phyloP scores from a whole-genome alignment of 37 sponge, comb jelly and placozoan genomes.

The Cliona cf. orientalis region DNA sequence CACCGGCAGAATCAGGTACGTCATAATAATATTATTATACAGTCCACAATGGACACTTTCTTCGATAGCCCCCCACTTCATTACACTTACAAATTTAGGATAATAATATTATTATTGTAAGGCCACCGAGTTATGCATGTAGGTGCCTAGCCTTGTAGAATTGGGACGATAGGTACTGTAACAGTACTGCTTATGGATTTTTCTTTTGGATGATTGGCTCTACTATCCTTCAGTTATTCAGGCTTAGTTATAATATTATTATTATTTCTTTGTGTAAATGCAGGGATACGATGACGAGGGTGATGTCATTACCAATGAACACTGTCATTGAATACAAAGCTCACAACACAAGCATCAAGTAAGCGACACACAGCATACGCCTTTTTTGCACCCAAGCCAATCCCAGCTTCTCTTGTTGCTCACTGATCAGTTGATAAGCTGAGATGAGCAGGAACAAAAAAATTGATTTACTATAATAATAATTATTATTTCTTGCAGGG shows the following conservation, averaged over 20 bases:
- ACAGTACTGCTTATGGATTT: background rate
- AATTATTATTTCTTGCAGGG: constrained; percentile 42
- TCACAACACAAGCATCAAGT: constrained; percentile 87
- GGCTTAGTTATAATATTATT: background rate
- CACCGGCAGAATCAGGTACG: constrained; percentile 79
- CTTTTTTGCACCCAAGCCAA: background rate
- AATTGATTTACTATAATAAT: background rate
- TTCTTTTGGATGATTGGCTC: background rate
- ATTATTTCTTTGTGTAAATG: background rate
- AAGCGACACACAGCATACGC: background rate
- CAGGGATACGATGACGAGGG: constrained; percentile 91
- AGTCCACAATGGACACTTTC: no score
- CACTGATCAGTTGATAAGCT: no score
- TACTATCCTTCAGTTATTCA: background rate
- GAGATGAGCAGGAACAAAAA: no score
- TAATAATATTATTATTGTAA: no score
- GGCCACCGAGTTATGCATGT: no score
- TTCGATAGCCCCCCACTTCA: no score
- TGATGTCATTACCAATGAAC: constrained; percentile 79
- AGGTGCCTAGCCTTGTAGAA: no score
- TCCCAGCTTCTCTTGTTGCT: background rate
- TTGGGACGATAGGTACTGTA: no score
- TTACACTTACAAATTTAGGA: no score
- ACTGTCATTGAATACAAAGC: constrained; percentile 94
- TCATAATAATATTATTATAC: background rate